phyloP scores from a whole-genome alignment of 2,113 vertebrate species.

The Neodon shergylaensis region DNA sequence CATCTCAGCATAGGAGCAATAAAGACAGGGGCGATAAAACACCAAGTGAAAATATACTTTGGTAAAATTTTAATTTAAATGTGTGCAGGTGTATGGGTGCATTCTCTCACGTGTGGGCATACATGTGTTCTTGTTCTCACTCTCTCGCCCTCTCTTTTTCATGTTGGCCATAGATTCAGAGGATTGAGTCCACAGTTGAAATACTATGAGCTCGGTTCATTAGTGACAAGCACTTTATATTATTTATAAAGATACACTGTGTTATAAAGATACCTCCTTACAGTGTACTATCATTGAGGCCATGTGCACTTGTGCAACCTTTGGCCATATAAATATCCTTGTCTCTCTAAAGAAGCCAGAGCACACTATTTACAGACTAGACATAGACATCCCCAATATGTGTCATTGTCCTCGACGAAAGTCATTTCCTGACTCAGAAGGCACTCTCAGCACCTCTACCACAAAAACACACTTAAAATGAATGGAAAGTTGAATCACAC shows the following conservation, averaged over 20 bases:
- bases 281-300: not conserved
- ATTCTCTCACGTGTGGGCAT: fast-evolving
- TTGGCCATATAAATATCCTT: not conserved
- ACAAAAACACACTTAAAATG: constrained; percentile 55
- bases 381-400: not conserved
- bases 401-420: not conserved
- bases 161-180: not conserved
- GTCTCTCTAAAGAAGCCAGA: constrained; percentile 5
- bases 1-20: constrained; percentile 46
- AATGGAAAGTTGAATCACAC: constrained; percentile 63
- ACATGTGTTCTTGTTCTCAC: not conserved
- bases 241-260: constrained; percentile 44
- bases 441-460: not conserved
- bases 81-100: not conserved
- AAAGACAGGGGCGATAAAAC: constrained; percentile 3
- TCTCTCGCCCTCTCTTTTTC: not conserved
- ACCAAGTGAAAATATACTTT: constrained; percentile 38
- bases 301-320: not conserved
- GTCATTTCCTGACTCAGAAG: not conserved
- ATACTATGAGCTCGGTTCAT: not conserved
- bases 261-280: constrained; percentile 32
- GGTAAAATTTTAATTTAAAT: constrained; percentile 56
- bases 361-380: not conserved
- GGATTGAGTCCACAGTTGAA: not conserved
- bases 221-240: not conserved